These are phyloP conservation scores for Onychomys leucogaster DNA, from an alignment of 2,797 vertebrate species.

Conservation along the genomic window DNA sequence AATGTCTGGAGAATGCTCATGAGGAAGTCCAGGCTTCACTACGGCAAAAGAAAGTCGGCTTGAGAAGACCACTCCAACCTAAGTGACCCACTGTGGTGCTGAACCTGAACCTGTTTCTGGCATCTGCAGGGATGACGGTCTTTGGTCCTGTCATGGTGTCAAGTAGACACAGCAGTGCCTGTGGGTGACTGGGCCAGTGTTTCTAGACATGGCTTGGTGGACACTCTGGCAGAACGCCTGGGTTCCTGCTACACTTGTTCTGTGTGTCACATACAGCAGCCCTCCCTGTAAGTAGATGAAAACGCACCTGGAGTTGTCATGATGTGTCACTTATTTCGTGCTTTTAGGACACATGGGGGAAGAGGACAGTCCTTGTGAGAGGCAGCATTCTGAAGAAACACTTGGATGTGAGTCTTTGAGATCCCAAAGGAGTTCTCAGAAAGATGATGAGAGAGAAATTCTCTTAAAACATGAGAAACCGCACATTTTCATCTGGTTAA, in stretches of 20 bases:
- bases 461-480: slow-evolving; percentile 27
- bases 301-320: not conserved
- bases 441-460: slow-evolving; percentile 17
- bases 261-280: not conserved
- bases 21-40: slow-evolving; percentile 49
- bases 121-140: not conserved
- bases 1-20: not conserved
- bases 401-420: slow-evolving; percentile 29
- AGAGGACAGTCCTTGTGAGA: not conserved
- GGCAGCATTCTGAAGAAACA: slow-evolving; percentile 43
- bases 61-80: slow-evolving; percentile 77
- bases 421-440: not conserved
- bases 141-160: not conserved
- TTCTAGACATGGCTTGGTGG: too few relatives aligned
- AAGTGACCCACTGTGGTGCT: not conserved
- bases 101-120: not conserved
- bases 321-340: not conserved
- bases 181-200: not conserved
- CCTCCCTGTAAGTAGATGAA: slow-evolving; percentile 59
- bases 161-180: not conserved
- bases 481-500: slow-evolving; percentile 35
- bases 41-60: slow-evolving; percentile 9
- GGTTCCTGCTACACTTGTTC: not conserved
- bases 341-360: slow-evolving; percentile 8
- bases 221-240: not conserved